Conservation (phyloP, 2,888 invertebrate genomes). For the Ormyrus labotus region DNA sequence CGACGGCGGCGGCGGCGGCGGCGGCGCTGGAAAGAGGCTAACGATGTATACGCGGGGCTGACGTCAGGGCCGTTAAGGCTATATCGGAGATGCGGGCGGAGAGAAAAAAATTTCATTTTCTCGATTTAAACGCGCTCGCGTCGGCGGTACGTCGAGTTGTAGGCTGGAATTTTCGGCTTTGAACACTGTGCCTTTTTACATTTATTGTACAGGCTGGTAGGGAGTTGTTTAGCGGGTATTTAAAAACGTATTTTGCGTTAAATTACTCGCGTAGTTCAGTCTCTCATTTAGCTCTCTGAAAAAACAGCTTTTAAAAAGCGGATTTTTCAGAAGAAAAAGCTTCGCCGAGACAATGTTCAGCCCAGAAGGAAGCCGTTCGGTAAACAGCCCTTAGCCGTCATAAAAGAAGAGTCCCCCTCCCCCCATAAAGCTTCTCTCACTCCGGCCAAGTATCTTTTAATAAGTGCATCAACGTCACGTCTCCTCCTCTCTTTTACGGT, state of each 20-base stretch:
- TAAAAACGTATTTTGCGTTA: too few relatives aligned
- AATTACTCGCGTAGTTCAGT: too few relatives aligned
- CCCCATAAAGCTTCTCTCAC: slow-evolving; percentile 28
- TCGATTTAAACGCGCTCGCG: too few relatives aligned
- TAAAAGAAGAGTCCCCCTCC: neutral
- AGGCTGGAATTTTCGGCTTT: too few relatives aligned
- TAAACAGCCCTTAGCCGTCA: neutral
- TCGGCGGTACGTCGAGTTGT: too few relatives aligned
- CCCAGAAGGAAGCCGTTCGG: neutral
- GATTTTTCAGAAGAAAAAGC: too few relatives aligned
- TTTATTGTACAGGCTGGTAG: too few relatives aligned
- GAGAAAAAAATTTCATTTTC: slow-evolving; percentile 8
- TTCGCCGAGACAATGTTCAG: neutral
- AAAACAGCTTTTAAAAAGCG: too few relatives aligned
- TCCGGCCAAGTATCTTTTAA: slow-evolving; percentile 36
- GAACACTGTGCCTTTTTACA: too few relatives aligned
- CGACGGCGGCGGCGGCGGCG: neutral
- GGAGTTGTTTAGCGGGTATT: too few relatives aligned
- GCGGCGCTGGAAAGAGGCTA: slow-evolving; percentile 40
- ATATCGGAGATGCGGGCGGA: neutral
- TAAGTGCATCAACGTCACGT: slow-evolving; percentile 16
- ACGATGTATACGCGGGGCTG: slow-evolving; percentile 42
- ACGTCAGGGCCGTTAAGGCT: neutral
- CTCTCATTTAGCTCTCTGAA: too few relatives aligned
- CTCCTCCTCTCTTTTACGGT: slow-evolving; percentile 4